Evolutionary conservation across 1,140 invertebrate species (phyloP), one percentile per base, ranked within the genome.

Genomic region (Philotrypesis tridentata): DNA sequence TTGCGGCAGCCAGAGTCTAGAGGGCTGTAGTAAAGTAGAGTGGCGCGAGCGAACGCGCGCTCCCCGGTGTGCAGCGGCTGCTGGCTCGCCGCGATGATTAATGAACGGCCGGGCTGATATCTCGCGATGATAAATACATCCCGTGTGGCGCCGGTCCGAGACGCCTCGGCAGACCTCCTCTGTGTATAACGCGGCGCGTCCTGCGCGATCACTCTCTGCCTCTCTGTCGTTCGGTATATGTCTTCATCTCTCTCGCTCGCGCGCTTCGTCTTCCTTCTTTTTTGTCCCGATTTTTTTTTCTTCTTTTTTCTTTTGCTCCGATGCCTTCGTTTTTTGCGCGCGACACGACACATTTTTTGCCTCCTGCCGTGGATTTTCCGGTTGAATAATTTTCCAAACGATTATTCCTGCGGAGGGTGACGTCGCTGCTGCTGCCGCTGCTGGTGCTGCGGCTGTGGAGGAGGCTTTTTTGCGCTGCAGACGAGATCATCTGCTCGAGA

Each of bases 111-210:
- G 4, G 80, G 61, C 73, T 82, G 67, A 82, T 77, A 82, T 67
- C 60, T 71, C 80, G 61, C 63, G 80, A 82, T 82, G 67, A 82
- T 82, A 82, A 82, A 82, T 77, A 82, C 74, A 82, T 76, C 80
- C 80, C 80, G 43, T 55, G 80, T 71, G 65, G 61, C 63, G 61
- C 25, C 60, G 71, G 21, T 14, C 31, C 68, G 55, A 74, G 55
- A 73, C 31, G 68, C 27, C 65, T 48, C 67, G 48, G 17, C 63
- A 71, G 67, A 33, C 23, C 37, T 61, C n/a, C n/a, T n/a, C n/a
- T n/a, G n/a, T n/a, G 48, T 43, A 80, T 65, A 79, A 33, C 29
- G 9, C 27, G 48, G 23, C 29, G 9, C 27, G 48, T 73, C 27
- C 29, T 21, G 33, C 68, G 68, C 61, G 79, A 80, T 75, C 79